Conservation (phyloP, 2,888 invertebrate species). For the Scaptomyza cyrtandrae region DNA sequence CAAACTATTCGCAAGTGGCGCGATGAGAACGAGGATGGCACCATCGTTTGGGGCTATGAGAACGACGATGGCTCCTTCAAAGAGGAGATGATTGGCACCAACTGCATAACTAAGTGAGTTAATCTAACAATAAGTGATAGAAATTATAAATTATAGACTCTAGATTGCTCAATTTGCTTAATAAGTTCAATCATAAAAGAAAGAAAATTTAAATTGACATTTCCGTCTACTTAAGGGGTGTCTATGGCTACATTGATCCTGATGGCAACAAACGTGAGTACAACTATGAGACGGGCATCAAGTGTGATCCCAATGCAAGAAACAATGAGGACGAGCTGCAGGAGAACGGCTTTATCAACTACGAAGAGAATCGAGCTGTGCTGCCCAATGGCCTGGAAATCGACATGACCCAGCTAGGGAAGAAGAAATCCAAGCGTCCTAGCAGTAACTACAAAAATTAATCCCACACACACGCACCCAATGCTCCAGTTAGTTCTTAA, state of each 20-base stretch:
- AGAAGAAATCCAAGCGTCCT: conserved; percentile 89
- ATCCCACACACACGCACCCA: conserved; percentile 22
- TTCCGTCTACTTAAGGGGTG: conserved; percentile 85
- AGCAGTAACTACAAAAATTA: conserved; percentile 83
- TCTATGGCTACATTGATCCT: conserved; percentile 93
- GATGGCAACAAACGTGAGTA: conserved; percentile 93
- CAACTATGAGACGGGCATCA: conserved; percentile 92
- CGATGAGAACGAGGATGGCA: conserved; percentile 90
- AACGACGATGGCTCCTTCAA: conserved; percentile 95
- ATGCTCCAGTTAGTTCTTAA: conserved; percentile 58
- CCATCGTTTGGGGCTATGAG: conserved; percentile 95
- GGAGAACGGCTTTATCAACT: conserved; percentile 89
- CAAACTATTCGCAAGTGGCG: conserved; percentile 90
- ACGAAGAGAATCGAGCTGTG: conserved; percentile 90
- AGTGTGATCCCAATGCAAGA: conserved; percentile 85
- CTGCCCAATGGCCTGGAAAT: conserved; percentile 90
- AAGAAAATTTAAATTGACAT: background rate
- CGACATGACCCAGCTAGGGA: conserved; percentile 89
- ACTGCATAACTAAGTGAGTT: conserved; percentile 88
- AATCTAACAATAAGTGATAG: background rate
- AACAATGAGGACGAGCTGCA: conserved; percentile 85
- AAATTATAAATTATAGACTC: background rate
- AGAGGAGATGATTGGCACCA: conserved; percentile 92
- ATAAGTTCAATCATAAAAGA: no score
- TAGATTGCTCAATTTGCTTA: no score